phyloP scores from a whole-genome alignment of 2,797 vertebrate species.

The Pampus argenteus region DNA sequence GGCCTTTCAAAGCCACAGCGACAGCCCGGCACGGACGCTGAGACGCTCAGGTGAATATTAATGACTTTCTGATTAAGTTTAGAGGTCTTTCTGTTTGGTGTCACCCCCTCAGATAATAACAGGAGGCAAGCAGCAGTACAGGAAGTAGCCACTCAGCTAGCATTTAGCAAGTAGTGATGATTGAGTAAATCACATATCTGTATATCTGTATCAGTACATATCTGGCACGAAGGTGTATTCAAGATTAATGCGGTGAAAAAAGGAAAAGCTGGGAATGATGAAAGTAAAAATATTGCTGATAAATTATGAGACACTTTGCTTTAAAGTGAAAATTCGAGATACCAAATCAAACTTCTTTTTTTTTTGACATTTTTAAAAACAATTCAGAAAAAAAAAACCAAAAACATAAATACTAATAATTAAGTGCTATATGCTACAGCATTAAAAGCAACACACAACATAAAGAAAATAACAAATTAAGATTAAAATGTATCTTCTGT shows the following conservation, averaged over 20 bases:
- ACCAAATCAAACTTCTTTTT: not conserved
- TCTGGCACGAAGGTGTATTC: slow-evolving; percentile 17
- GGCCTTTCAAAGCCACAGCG: slow-evolving; percentile 83
- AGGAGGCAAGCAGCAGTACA: not conserved
- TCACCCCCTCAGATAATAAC: slow-evolving; percentile 7
- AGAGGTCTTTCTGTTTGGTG: not conserved
- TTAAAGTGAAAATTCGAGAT: not conserved
- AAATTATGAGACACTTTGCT: not conserved
- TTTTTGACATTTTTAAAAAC: too few relatives aligned
- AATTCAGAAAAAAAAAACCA: too few relatives aligned
- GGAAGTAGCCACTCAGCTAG: slow-evolving; percentile 48
- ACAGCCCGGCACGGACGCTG: slow-evolving; percentile 35
- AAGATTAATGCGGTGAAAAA: not conserved
- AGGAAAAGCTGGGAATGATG: too few relatives aligned
- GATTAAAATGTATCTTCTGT: too few relatives aligned
- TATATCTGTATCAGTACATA: too few relatives aligned
- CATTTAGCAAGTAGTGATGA: slow-evolving; percentile 33
- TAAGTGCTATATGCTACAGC: too few relatives aligned
- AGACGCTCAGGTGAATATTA: not conserved
- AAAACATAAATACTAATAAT: too few relatives aligned
- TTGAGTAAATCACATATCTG: slow-evolving; percentile 47
- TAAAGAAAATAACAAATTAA: too few relatives aligned
- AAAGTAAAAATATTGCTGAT: too few relatives aligned
- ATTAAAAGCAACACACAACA: too few relatives aligned
- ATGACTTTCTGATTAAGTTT: not conserved